A percentile compares a stretch with the other conserved stretches of the same genome.
Evolutionary conservation across 2,113 vertebrate genomes (phyloP).

Genomic region (Anhinga anhinga): DNA sequence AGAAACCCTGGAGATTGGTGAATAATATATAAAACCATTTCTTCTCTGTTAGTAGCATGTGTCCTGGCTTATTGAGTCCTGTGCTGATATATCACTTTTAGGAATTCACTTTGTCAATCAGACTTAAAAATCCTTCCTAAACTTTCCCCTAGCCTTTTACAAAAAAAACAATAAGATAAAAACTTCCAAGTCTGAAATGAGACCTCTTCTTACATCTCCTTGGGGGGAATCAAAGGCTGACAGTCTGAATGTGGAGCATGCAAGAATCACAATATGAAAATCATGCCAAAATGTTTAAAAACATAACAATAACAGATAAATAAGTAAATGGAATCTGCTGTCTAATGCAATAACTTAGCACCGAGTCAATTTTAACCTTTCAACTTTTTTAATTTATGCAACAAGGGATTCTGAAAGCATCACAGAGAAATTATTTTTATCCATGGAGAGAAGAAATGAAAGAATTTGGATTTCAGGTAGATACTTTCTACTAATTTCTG

Average conservation of each 20-base stretch:
- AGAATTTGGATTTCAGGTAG: background rate
- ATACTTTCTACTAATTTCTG: background rate
- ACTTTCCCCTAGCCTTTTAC: background rate
- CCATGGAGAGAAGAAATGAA: background rate
- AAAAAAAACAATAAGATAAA: slow-evolving; percentile 23
- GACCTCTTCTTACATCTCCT: slow-evolving; percentile 38
- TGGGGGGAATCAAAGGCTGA: slow-evolving; percentile 61
- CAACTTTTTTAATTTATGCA: slow-evolving; percentile 56
- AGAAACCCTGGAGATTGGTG: slow-evolving; percentile 50
- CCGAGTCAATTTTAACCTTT: slow-evolving; percentile 52
- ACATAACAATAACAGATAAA: slow-evolving; percentile 61
- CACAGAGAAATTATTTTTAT: slow-evolving; percentile 18
- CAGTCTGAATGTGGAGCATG: slow-evolving; percentile 47
- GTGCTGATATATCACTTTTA: slow-evolving; percentile 35
- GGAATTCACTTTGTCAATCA: slow-evolving; percentile 57
- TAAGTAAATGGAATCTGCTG: slow-evolving; percentile 66
- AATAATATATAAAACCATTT: slow-evolving; percentile 67
- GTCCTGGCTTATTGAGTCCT: slow-evolving; percentile 38
- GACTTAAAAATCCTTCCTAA: slow-evolving; percentile 50
- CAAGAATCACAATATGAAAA: slow-evolving; percentile 63
- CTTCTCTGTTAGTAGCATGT: slow-evolving; percentile 52
- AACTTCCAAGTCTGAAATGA: slow-evolving; percentile 40
- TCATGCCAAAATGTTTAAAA: slow-evolving; percentile 61
- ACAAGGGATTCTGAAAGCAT: background rate
- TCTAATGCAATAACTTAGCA: slow-evolving; percentile 59